Evolutionary conservation across 1,140 invertebrate species (phyloP), one percentile per base, ranked within the genome.

Genomic region (Aphaenogaster floridana): DNA sequence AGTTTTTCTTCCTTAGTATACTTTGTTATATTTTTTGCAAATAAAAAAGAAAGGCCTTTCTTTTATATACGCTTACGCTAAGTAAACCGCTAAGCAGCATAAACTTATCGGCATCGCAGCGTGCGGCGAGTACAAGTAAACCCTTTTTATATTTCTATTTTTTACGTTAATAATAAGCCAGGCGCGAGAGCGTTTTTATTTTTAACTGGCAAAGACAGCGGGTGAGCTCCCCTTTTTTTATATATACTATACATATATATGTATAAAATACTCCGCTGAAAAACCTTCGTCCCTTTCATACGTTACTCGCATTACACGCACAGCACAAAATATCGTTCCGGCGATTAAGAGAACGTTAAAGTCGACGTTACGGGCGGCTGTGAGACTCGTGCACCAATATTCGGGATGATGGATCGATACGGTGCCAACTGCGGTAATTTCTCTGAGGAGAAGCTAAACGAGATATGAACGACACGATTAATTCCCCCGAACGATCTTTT

Each of bases 401-500:
- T 83, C 34, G 69, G 80, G 80, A 84, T 84, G 80, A 84, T 84
- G 80, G 69, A 84, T 84, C 80, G 80, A 84, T 76, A 76, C 45
- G 80, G 42, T 76, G 80, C 69, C 80, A 74, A 84, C 69, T 74
- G 80, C 69, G 80, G 80, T 84, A 84, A 84, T 84, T 84, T 84
- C 80, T 84, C 80, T 50, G 69, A 59, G 57, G 80, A 83, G 80
- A 84, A 76, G 80, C 80, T 84, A 84, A 84, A 84, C 80, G 80
- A 84, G 80, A 84, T 84, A 84, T 76, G 80, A 84, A 84, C 80
- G 80, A 84, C 80, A 84, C 83, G 83, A 86, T 86, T 78, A 86
- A 86, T 78, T 86, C 83, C 74, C 72, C 77, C 88, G 77, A 81
- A 90, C 89, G 89, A 90, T 89, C 89, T 89, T 90, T 90, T 89